Conservation (phyloP, 2,888 invertebrate genomes). For the Odontocolon sp. region DNA sequence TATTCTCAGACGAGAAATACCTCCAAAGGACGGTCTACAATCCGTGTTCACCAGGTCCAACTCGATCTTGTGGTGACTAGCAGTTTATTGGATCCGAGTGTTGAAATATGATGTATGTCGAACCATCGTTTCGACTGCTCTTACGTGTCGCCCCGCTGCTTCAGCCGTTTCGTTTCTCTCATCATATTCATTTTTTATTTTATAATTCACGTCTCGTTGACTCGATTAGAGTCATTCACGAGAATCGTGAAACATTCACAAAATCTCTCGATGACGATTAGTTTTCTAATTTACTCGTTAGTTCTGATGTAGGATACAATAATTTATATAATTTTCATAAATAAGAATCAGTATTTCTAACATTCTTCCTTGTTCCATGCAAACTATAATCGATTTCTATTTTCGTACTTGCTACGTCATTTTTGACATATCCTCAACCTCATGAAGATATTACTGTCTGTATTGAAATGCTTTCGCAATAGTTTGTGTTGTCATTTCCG, state of each 20-base stretch:
- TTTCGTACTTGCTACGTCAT: slow-evolving; percentile 38
- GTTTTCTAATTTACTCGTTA: too few relatives aligned
- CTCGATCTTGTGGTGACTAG: neutral
- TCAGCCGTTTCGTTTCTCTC: neutral
- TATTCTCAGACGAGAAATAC: slow-evolving; percentile 25
- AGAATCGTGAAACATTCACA: too few relatives aligned
- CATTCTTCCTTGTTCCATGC: neutral
- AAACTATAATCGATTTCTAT: slow-evolving; percentile 41
- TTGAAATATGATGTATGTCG: slow-evolving; percentile 38
- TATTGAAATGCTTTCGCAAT: slow-evolving; percentile 30
- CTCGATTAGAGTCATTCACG: too few relatives aligned
- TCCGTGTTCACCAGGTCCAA: neutral
- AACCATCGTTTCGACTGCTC: neutral
- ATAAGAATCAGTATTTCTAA: neutral
- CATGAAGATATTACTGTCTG: slow-evolving; percentile 20
- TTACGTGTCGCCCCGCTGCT: neutral
- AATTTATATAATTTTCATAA: too few relatives aligned
- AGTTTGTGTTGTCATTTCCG: slow-evolving; percentile 42
- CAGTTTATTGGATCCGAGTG: slow-evolving; percentile 39
- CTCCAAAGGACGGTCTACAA: slow-evolving; percentile 3
- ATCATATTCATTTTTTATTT: neutral
- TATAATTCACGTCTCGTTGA: too few relatives aligned
- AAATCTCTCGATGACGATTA: too few relatives aligned
- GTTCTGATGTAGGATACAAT: too few relatives aligned
- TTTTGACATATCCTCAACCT: neutral